Base-by-base conservation (phyloP, 1,140 invertebrate species). In the Drosophila melanogaster region DNA sequence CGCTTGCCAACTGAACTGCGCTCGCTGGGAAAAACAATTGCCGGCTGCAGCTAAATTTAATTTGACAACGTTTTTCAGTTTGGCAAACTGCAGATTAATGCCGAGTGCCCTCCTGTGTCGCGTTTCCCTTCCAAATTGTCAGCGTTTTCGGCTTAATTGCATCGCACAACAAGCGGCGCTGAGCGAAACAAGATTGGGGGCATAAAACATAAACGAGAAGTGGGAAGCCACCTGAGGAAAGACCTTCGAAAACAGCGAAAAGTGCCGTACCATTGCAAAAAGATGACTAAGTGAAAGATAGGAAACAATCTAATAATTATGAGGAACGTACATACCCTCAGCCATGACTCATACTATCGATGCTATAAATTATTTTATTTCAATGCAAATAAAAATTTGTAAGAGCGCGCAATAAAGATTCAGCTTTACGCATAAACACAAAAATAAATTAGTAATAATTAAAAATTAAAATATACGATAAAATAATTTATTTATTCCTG, bases 21-120 rank as follows among this genome's bases (percentile, higher is more conserved):
- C 43, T 37, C 12, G 11, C 47, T 49, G 56, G 56, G 56, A 62
- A 67, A 58, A 70, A 79, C 74, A 61, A 66, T 58, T 43, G 78
- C 60, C 78, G 74, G 64, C 69, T 75, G 83, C 54, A 71, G 64
- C 83, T 87, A 89, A 76, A 81, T 89, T 79, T 87, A 87, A 83
- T 75, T 76, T 83, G 51, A 78, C 67, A 70, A 70, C 62, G 67
- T 59, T 77, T 61, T 59, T 47, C 53, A 38, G 64, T 71, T 59
- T 83, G 79, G 64, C 69, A 77, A 53, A 64, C 60, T 76, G 74
- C 47, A 74, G 77, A 79, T 75, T 80, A 56, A 80, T 85, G 60
- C 11, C 44, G 17, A 56, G 12, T 49, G 67, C 35, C 59, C 58
- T 56, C 49, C 50, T 69, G 58, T 37, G 30, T 75, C 51, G 46